Evolutionary conservation across 2,888 invertebrate species (phyloP).

Genomic region (Drosophila yooni): DNA sequence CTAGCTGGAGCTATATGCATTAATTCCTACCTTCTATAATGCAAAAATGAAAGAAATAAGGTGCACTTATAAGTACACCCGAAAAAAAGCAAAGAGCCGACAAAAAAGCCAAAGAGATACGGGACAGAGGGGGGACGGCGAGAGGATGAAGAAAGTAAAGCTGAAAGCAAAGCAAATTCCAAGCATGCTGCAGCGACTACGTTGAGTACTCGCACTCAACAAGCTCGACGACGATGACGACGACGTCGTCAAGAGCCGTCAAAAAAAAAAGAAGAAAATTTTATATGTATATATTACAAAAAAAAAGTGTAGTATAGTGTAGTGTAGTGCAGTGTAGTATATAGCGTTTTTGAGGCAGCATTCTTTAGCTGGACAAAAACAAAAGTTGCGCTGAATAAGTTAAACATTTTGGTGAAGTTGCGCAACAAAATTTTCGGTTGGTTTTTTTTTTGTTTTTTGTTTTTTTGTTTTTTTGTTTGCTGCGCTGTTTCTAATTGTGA

Average conservation of each 20-base stretch:
- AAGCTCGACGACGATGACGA: slow-evolving; percentile 50
- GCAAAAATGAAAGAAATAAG: slow-evolving; percentile 79
- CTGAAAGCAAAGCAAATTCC: slow-evolving; percentile 81
- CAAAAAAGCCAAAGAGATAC: slow-evolving; percentile 13
- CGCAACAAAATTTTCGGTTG: slow-evolving; percentile 44
- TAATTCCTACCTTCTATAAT: slow-evolving; percentile 80
- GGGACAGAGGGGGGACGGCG: not conserved
- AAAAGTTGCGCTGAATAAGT: slow-evolving; percentile 41
- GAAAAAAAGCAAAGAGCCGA: slow-evolving; percentile 26
- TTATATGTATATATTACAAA: slow-evolving; percentile 15
- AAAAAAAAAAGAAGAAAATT: slow-evolving; percentile 28
- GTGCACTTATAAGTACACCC: slow-evolving; percentile 69
- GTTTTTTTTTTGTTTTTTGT: not conserved
- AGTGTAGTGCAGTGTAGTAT: slow-evolving; percentile 34
- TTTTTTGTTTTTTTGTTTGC: slow-evolving; percentile 25
- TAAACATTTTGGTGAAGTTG: slow-evolving; percentile 69
- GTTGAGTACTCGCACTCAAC: slow-evolving; percentile 73
- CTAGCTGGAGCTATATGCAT: slow-evolving; percentile 61
- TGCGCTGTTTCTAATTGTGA: slow-evolving; percentile 63
- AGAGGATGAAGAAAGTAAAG: slow-evolving; percentile 27
- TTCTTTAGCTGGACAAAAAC: slow-evolving; percentile 38
- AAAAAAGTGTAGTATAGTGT: slow-evolving; percentile 23
- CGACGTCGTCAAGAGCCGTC: slow-evolving; percentile 67
- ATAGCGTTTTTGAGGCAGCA: slow-evolving; percentile 38
- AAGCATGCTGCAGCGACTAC: slow-evolving; percentile 72